Conservation (phyloP, 1,140 invertebrate species). For the Drosophila miranda region DNA sequence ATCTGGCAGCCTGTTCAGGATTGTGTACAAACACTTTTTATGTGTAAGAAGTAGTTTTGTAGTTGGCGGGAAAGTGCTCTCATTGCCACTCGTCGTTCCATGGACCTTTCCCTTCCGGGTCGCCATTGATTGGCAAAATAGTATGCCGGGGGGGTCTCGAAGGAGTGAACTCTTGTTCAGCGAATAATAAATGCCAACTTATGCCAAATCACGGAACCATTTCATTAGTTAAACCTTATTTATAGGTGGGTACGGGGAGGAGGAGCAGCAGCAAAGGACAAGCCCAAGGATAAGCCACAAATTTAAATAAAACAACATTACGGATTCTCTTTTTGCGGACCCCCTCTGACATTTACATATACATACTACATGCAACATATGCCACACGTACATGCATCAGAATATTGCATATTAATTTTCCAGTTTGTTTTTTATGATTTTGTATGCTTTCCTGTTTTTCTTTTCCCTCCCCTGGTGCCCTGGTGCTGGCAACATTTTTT, state of each 20-base stretch:
- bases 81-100: conserved; percentile 13
- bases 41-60: conserved; percentile 35
- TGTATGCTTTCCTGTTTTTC: conserved; percentile 11
- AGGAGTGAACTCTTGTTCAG: neutral
- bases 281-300: neutral
- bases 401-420: conserved; percentile 71
- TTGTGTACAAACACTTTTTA: conserved; percentile 9
- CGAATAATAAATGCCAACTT: conserved; percentile 13
- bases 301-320: neutral
- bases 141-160: conserved; percentile 18
- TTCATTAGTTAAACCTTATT: conserved; percentile 9
- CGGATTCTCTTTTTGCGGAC: neutral
- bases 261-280: neutral
- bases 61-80: conserved; percentile 25
- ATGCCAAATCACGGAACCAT: conserved; percentile 16
- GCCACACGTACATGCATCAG: conserved; percentile 56
- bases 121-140: conserved; percentile 61
- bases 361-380: conserved; percentile 67
- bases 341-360: conserved; percentile 44
- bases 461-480: too few species aligned
- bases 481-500: conserved; percentile 35
- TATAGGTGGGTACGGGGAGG: neutral
- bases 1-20: neutral
- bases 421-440: conserved; percentile 32
- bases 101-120: neutral